A percentile compares a stretch with the other conserved stretches of the same genome.
phyloP scores from a whole-genome alignment of 2,797 vertebrate genomes.

The Epinephelus coioides region DNA sequence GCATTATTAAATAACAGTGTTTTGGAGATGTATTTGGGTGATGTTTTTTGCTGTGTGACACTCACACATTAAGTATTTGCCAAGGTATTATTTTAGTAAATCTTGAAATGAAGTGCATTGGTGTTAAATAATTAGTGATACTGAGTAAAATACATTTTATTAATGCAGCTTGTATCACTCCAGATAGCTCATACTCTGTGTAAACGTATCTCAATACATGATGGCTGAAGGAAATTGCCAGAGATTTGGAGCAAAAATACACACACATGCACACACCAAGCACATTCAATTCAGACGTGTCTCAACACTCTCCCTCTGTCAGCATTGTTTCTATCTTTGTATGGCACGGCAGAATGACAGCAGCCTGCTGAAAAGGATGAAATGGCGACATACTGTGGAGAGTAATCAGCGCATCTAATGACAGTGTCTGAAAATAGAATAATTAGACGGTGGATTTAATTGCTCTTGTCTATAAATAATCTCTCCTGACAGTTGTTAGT shows the following conservation, averaged over 20 bases:
- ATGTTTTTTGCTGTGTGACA: neutral
- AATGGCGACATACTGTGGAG: constrained; percentile 53
- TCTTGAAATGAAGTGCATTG: neutral
- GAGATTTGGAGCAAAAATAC: constrained; percentile 6
- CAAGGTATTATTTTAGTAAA: neutral
- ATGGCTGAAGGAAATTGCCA: constrained; percentile 6
- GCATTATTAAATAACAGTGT: neutral
- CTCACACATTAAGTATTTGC: neutral
- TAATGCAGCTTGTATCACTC: neutral
- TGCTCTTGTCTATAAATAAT: constrained; percentile 67
- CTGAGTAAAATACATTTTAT: neutral
- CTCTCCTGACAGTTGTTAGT: constrained; percentile 60
- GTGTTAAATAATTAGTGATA: neutral
- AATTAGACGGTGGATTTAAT: constrained; percentile 68
- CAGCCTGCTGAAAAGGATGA: constrained; percentile 43
- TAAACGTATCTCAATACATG: neutral
- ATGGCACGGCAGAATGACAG: constrained; percentile 20
- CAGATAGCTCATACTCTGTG: neutral
- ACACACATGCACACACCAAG: neutral
- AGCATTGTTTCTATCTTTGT: constrained; percentile 37
- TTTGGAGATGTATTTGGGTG: neutral
- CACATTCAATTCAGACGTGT: constrained; percentile 14
- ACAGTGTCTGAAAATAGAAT: constrained; percentile 68
- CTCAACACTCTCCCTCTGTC: constrained; percentile 40
- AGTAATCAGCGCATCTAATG: constrained; percentile 56